Base-by-base conservation (phyloP, 2,797 vertebrate genomes). In the Argentina silus region DNA sequence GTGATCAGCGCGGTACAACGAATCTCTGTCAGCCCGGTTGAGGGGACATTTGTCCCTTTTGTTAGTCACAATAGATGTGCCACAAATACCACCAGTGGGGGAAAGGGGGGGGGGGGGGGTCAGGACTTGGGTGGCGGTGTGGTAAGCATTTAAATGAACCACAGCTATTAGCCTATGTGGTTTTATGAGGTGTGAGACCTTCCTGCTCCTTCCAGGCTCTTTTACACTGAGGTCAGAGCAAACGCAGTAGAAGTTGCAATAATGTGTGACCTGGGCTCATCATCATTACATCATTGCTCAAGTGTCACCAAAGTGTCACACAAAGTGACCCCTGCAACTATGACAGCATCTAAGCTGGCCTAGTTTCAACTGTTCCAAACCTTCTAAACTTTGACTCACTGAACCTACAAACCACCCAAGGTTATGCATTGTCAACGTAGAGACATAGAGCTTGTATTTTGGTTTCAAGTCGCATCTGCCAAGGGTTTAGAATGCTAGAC, bases 161-260 rank as follows among this genome's bases (percentile, higher is more conserved):
- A 0, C n/a, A 67, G 66, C 72, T 59, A 64, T 78, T 69, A 57
- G 78, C 44, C 65, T 76, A 59, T 86, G 86, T 72, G 7, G 45
- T 79, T 91, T 84, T 82, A 89, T 77, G 83, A 72, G 72, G 62
- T 82, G 80, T 0, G 21, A 69, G 79, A 78, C 70, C 83, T 72
- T 71, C 76, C 56, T 3, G 61, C 70, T 80, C 68, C 57, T 42
- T 78, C 81, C 83, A 85, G 71, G 47, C 73, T 6, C 17, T 70
- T 76, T 79, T 55, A 67, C 81, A 67, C 45, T 71, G 83, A 88
- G 84, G 78, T 89, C 87, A 85, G 73, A 51, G 59, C 74, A 79
- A 84, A 88, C 74, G 9, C 66, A 47, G 74, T 76, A 70, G 62
- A 67, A 67, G 77, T 84, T 73, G 67, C 87, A 86, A 73, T 69